Evolutionary conservation across 1,140 invertebrate genomes (phyloP).

Genomic region (Apis cerana): DNA sequence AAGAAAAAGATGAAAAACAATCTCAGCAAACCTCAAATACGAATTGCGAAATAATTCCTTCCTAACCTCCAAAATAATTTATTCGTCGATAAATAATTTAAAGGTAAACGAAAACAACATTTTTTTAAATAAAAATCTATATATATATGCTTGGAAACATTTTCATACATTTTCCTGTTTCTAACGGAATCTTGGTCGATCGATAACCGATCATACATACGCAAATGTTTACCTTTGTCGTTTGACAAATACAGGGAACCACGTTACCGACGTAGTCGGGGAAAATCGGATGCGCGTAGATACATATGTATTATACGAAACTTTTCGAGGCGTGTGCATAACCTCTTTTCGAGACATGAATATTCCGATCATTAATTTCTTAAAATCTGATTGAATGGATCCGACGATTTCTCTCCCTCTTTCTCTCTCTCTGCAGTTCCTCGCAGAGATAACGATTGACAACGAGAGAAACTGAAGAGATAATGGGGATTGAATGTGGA

Average conservation of each 20-base stretch:
- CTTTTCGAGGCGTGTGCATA: too few species aligned
- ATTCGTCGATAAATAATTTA: too few species aligned
- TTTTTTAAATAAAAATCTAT: too few species aligned
- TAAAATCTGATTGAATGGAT: not conserved
- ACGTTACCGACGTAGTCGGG: slow-evolving; percentile 7
- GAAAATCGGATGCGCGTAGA: slow-evolving; percentile 30
- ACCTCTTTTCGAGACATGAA: slow-evolving; percentile 1
- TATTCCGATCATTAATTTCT: slow-evolving; percentile 18
- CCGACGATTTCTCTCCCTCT: not conserved
- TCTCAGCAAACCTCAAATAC: too few species aligned
- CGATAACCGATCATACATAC: slow-evolving; percentile 2
- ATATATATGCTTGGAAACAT: too few species aligned
- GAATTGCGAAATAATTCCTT: too few species aligned
- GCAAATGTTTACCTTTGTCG: slow-evolving; percentile 21
- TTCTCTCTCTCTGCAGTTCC: not conserved
- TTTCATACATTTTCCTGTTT: not conserved
- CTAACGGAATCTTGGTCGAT: not conserved
- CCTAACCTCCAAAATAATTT: too few species aligned
- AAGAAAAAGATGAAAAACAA: too few species aligned
- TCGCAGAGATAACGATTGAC: not conserved
- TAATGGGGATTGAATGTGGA: not conserved
- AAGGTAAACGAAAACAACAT: too few species aligned
- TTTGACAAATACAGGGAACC: not conserved
- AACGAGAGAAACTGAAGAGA: not conserved
- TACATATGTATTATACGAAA: not conserved